These are phyloP conservation scores for Acanthopagrus latus DNA, from an alignment of 2,797 vertebrate genomes.

Conservation along the genomic window DNA sequence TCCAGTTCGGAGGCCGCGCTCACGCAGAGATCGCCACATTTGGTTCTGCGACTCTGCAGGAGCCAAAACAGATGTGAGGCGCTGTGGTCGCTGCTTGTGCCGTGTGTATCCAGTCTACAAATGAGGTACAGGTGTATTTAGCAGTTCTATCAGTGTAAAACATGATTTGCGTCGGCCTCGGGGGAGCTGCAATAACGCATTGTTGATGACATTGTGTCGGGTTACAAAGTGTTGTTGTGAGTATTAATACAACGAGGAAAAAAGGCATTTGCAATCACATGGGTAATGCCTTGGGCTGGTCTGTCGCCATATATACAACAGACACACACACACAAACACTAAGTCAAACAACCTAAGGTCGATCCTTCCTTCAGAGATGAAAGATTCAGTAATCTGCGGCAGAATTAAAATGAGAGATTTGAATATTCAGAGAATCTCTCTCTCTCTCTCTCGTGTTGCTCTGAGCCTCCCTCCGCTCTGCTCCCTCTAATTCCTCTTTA, in stretches of 20 bases:
- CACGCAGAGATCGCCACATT: not conserved
- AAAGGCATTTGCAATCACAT: constrained; percentile 36
- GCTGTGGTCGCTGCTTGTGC: not conserved
- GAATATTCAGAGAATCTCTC: constrained; percentile 71
- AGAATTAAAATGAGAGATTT: constrained; percentile 73
- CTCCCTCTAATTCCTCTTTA: constrained; percentile 75
- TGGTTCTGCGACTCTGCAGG: not conserved
- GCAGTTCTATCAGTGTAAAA: constrained; percentile 24
- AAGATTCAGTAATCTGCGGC: constrained; percentile 70
- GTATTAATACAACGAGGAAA: constrained; percentile 28
- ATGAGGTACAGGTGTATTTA: constrained; percentile 32
- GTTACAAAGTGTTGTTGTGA: constrained; percentile 20
- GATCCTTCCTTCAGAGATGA: constrained; percentile 65
- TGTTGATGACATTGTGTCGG: constrained; percentile 21
- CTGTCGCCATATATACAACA: constrained; percentile 24
- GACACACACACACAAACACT: constrained; percentile 15
- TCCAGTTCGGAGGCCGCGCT: constrained; percentile 15
- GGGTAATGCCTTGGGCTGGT: constrained; percentile 30
- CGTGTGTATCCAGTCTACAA: constrained; percentile 7
- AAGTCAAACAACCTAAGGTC: constrained; percentile 35
- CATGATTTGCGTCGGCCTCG: not conserved
- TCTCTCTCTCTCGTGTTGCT: constrained; percentile 10
- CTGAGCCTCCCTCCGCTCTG: constrained; percentile 49
- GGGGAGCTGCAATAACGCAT: constrained; percentile 29
- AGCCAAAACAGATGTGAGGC: constrained; percentile 22